Conservation (phyloP, 2,888 invertebrate species). For the Lasioglossum zephyrum region DNA sequence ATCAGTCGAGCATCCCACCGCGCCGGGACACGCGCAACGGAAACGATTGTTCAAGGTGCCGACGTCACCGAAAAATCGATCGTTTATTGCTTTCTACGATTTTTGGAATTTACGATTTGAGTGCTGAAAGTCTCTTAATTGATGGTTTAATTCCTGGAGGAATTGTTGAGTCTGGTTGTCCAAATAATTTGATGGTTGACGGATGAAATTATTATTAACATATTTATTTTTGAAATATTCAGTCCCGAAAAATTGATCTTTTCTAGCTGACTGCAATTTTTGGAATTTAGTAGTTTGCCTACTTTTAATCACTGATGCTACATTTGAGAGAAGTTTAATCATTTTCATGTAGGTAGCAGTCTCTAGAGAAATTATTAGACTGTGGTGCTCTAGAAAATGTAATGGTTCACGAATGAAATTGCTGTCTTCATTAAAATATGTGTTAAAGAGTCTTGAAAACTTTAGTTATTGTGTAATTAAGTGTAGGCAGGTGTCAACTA, state of each 20-base stretch:
- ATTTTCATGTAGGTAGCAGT: neutral
- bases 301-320: neutral
- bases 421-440: neutral
- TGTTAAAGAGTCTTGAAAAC: neutral
- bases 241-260: too few relatives aligned
- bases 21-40: constrained; percentile 6
- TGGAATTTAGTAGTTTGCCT: neutral
- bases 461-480: neutral
- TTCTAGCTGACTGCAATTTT: neutral
- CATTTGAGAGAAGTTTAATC: neutral
- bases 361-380: neutral
- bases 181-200: too few relatives aligned
- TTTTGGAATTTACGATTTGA: neutral
- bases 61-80: neutral
- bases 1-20: constrained; percentile 26
- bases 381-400: neutral
- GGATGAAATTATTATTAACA: too few relatives aligned
- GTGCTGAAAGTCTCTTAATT: too few relatives aligned
- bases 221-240: too few relatives aligned
- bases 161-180: too few relatives aligned
- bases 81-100: neutral
- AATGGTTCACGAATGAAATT: neutral
- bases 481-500: too few relatives aligned
- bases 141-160: too few relatives aligned
- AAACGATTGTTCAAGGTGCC: neutral